phyloP scores from a whole-genome alignment of 1,140 invertebrate genomes.

The Hyposmocoma kahamanoa region DNA sequence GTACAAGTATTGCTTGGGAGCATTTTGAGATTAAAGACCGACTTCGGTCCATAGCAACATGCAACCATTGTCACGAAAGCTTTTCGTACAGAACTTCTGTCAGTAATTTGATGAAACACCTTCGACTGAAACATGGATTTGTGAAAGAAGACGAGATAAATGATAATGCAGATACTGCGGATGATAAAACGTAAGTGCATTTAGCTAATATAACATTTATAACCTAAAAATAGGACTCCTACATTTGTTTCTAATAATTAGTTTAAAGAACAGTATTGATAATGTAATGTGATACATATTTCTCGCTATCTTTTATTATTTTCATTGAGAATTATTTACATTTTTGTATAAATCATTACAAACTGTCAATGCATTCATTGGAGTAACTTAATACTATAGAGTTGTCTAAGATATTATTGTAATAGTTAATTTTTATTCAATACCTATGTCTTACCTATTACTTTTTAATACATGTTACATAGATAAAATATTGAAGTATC shows the following conservation, averaged over 20 bases:
- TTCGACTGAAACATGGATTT: background rate
- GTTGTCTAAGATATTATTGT: too few relatives aligned
- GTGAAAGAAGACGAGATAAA: background rate
- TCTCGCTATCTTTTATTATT: background rate
- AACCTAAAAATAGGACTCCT: background rate
- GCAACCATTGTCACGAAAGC: background rate
- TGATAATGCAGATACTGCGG: background rate
- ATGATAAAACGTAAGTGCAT: background rate
- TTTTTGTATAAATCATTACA: background rate
- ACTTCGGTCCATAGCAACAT: background rate
- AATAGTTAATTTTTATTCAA: too few relatives aligned
- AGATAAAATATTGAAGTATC: too few relatives aligned
- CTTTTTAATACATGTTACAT: too few relatives aligned
- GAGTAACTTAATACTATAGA: too few relatives aligned
- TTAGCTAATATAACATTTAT: background rate
- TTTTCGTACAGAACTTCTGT: slow-evolving; percentile 1
- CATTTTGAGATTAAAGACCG: slow-evolving; percentile 1
- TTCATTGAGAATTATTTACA: background rate
- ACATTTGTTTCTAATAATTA: background rate
- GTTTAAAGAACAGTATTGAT: background rate
- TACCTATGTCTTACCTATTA: too few relatives aligned
- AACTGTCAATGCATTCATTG: too few relatives aligned
- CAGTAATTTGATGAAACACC: slow-evolving; percentile 1
- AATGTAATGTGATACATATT: background rate
- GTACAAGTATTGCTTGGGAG: background rate